Base-by-base conservation (phyloP, 2,797 vertebrate species). In the Argyrosomus regius region DNA sequence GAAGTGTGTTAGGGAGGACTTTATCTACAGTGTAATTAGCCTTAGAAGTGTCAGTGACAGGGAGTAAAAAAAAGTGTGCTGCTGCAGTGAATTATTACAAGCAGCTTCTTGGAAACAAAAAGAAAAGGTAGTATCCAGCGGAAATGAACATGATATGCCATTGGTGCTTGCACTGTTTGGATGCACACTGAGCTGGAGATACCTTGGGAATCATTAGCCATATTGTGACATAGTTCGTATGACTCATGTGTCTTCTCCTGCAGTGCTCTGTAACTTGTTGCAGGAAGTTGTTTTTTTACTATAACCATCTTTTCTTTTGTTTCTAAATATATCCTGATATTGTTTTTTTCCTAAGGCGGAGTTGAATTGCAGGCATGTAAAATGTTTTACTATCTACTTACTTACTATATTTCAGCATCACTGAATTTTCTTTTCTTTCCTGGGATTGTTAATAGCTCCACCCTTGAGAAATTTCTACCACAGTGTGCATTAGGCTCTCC, bases 361-460 rank as follows among this genome's bases (percentile, higher is more conserved):
- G 20, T 31, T 76, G 24, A 84, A 77, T 54, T 63, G 41, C 39
- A 43, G 35, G 61, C 26, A 69, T 65, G 69, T 64, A 59, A 78
- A 72, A 68, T 70, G 65, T 75, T 80, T 78, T 60, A 77, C 74
- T 54, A 62, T 88, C 74, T 68, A 66, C 56, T 82, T 71, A 81
- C 50, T 71, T 48, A 24, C 8, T 62, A 20, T 16, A 67, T 80
- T 78, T 76, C 64, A 54, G 74, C 81, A 76, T 79, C 48, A 35
- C 46, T 81, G 71, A 58, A 46, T 78, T 77, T 71, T 45, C 74
- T 64, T 59, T 69, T 80, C 60, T 77, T 63, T 66, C 66, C 63
- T 1, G 18, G 74, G 67, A 78, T 79, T 75, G 71, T 89, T 88
- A 91, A 88, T 88, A 75, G 64, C 76, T 82, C 78, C 73, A 81